Evolutionary conservation across 2,113 vertebrate genomes (phyloP).

Genomic region (Sturnus vulgaris): DNA sequence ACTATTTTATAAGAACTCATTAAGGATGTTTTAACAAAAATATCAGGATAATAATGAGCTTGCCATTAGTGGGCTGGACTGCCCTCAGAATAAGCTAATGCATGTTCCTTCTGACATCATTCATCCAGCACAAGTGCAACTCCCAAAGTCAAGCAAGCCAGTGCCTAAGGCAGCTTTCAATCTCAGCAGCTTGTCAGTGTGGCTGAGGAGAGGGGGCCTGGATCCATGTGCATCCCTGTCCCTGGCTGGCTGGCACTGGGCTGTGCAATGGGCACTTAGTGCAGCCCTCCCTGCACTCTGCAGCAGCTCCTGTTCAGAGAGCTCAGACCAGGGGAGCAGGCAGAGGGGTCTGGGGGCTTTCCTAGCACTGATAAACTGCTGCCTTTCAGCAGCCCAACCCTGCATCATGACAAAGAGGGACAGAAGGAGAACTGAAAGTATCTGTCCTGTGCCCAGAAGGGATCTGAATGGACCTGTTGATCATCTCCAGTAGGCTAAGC

Average conservation of each 20-base stretch:
- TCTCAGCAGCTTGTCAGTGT: not conserved
- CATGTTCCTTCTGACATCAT: not conserved
- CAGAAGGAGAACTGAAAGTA: not conserved
- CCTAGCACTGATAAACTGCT: not conserved
- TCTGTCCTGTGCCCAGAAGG: not conserved
- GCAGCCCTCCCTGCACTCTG: not conserved
- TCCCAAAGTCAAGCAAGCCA: not conserved
- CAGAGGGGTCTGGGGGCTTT: not conserved
- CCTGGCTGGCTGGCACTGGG: not conserved
- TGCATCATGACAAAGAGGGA: not conserved
- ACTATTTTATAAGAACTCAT: not conserved
- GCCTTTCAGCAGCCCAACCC: not conserved
- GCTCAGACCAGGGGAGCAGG: not conserved
- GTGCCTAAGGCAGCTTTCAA: not conserved
- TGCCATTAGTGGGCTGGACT: not conserved
- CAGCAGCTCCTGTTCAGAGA: not conserved
- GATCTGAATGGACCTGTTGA: not conserved
- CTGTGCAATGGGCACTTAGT: rapidly evolving
- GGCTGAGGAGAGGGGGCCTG: not conserved
- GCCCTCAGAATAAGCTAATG: not conserved
- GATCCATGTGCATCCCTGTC: not conserved
- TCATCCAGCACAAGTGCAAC: not conserved
- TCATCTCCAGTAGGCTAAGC: not conserved
- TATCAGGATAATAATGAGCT: not conserved
- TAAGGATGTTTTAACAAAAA: not conserved